Base-by-base conservation (phyloP, 2,888 invertebrate species). In the Corythucha ciliata region DNA sequence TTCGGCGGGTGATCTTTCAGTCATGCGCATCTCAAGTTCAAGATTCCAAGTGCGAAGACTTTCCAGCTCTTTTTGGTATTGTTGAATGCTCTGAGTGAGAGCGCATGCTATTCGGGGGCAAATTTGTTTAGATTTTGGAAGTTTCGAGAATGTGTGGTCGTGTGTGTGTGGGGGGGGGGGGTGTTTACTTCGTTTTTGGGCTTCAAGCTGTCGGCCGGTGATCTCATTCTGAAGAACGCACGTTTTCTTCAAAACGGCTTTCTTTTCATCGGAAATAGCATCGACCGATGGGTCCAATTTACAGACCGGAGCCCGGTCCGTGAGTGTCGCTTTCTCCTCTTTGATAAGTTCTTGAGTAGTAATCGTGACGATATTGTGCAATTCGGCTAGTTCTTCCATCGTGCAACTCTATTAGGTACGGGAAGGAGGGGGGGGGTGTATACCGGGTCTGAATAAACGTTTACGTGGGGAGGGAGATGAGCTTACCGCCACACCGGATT, bases 201-300 rank as follows among this genome's bases (percentile, higher is more conserved):
- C 56, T 42, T 54, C 51, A 12, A 51, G 21, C 24, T 56, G 56
- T 21, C 54, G 26, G 18, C 29, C 44, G 16, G 36, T 50, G 7
- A 57, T 48, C 47, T 57, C 50, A 21, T 54, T 54, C 25, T 54
- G 54, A 10, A 57, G 49, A 3, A 53, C 22, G 4, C 52, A 48
- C 6, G 52, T 51, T 25, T 54, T 54, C 37, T 45, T 48, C 7
- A 57, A 37, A 4, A 57, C 41, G 12, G 52, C 46, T 33, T 57
- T 57, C 36, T 51, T 54, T 16, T 57, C 51, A 16, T 41, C 41
- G 5, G 57, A 26, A n/a, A 56, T 12, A n/a, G 47, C 18, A 37
- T 27, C 20, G 14, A 46, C 32, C 34, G 48, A 20, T 1, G 54
- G 48, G 12, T 48, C 54, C 2, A 54, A 25, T 46, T 50, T 49